These are phyloP conservation scores for Rhadina sibilatrix DNA, from an alignment of 2,113 vertebrate genomes.

Conservation along the genomic window DNA sequence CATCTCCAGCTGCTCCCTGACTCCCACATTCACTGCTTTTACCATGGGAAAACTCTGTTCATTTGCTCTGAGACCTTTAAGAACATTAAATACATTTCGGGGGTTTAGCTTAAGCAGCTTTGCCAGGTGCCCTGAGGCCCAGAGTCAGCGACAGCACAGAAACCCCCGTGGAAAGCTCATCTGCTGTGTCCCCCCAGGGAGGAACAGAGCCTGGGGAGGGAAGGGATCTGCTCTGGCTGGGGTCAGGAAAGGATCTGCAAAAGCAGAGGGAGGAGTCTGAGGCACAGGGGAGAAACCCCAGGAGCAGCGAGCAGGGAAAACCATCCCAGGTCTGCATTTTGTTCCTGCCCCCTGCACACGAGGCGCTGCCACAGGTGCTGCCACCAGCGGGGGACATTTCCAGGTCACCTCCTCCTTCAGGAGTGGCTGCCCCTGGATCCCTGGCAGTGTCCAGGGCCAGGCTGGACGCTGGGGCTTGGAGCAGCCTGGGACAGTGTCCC, in stretches of 20 bases:
- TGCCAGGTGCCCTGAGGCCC: neutral
- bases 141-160: neutral
- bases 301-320: fast-evolving
- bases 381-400: fast-evolving
- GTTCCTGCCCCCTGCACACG: too few relatives aligned
- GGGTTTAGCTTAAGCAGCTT: neutral
- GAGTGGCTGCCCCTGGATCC: neutral
- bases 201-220: neutral
- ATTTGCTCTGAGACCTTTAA: neutral
- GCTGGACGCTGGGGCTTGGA: neutral
- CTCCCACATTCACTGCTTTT: fast-evolving
- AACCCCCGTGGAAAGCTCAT: neutral
- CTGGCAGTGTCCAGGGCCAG: neutral
- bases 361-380: fast-evolving
- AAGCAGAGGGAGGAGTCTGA: neutral
- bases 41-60: fast-evolving
- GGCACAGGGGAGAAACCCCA: neutral
- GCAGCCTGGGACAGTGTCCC: neutral
- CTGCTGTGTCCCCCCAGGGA: fast-evolving
- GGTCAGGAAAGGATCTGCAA: fast-evolving
- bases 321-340: fast-evolving
- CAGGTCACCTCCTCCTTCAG: neutral
- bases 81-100: neutral
- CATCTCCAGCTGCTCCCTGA: neutral
- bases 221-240: neutral